Conservation (phyloP, 2,113 vertebrate species). For the Periophthalmodon schlosseri region DNA sequence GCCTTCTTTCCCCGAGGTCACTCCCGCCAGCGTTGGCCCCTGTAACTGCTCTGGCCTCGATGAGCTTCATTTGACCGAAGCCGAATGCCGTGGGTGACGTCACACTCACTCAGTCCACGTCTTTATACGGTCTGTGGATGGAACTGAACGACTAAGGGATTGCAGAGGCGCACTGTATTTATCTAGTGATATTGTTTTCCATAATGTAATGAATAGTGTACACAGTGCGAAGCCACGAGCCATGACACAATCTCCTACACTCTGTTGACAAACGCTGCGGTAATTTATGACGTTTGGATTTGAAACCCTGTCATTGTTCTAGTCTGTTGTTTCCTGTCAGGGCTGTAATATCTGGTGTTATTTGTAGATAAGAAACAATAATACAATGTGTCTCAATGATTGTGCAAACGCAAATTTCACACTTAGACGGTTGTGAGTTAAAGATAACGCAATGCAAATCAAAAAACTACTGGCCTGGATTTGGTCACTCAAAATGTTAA, state of each 20-base stretch:
- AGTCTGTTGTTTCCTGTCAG: constrained; percentile 6
- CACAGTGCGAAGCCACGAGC: not conserved
- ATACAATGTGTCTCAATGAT: constrained; percentile 34
- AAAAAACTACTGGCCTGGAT: not conserved
- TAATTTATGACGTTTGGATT: not conserved
- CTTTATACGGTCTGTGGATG: too few species aligned
- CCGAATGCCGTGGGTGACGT: too few species aligned
- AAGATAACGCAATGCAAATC: constrained; percentile 18
- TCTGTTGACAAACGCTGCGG: not conserved
- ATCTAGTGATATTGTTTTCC: not conserved
- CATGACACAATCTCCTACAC: not conserved
- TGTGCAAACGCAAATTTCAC: constrained; percentile 45
- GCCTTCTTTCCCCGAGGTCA: too few species aligned
- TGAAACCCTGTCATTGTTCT: not conserved
- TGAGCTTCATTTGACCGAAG: too few species aligned
- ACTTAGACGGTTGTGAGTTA: constrained; percentile 8
- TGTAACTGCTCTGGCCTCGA: too few species aligned
- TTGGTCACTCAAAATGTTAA: not conserved
- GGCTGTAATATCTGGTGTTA: not conserved
- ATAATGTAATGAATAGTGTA: not conserved
- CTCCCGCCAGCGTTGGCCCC: too few species aligned
- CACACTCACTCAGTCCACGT: too few species aligned
- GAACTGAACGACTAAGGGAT: not conserved
- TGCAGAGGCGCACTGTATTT: not conserved
- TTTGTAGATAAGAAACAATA: constrained; percentile 6